Base-by-base conservation (phyloP, 2,797 vertebrate species). In the Australoheros facetus region DNA sequence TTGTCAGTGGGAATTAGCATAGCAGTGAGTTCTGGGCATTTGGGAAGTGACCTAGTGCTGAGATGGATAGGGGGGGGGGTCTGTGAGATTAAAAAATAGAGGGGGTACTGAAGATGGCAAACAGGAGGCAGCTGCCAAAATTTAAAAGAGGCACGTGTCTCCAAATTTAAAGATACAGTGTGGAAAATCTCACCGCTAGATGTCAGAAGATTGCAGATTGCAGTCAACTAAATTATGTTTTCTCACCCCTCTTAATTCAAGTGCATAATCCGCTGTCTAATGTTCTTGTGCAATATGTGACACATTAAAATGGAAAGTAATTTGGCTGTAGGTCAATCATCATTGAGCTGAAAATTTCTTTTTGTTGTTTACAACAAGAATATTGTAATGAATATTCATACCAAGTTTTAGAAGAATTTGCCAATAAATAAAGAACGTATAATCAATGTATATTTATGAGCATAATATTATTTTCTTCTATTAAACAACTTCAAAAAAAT, bases 1-100 rank as follows among this genome's bases (percentile, higher is more conserved):
- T 78, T 91, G 85, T 91, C 87, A 82, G 57, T 75, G 78, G 77
- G 86, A 84, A 87, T 91, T 90, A 91, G 75, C 59, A 75, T 30
- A 84, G 77, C 84, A 89, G 89, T 85, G 81, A 81, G 81, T 81
- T 85, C 76, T 19, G 19, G 76, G 82, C 88, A 87, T 87, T 83
- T 85, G 76, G 77, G 73, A 87, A 84, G 80, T 84, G 89, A 91
- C 80, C 79, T 80, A 70, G 56, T 73, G 81, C 45, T 71, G 79
- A 85, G 60, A 79, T 82, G 76, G 58, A 54, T 10, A 51, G 26
- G 64, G 57, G 21, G 32, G 51, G 32, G 14, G 37, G 13, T 45
- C 13, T 51, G 16, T 9, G 73, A 16, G 56, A 58, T 51, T 42
- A 56, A 70, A 54, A 71, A 14, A n/a, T 57, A 70, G 54, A 71